phyloP scores from a whole-genome alignment of 2,113 vertebrate genomes.

The Ahaetulla prasina region DNA sequence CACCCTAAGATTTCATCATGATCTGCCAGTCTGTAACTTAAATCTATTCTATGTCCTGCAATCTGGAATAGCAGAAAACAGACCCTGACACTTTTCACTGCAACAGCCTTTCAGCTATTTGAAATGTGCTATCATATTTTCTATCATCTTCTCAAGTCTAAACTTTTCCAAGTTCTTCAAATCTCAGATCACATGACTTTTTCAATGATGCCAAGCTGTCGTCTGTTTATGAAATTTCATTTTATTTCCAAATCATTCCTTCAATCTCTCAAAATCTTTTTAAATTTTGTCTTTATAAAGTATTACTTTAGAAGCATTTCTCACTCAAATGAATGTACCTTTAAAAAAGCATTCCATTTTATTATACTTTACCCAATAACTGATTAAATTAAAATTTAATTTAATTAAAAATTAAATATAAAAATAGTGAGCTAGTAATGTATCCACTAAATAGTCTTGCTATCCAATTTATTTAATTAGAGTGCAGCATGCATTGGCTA shows the following conservation, averaged over 20 bases:
- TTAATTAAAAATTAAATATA: neutral
- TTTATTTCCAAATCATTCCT: neutral
- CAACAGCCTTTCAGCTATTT: neutral
- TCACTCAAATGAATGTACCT: neutral
- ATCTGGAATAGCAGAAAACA: neutral
- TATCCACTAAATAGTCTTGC: neutral
- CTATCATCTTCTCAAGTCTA: neutral
- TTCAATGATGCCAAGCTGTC: neutral
- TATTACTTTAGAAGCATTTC: neutral
- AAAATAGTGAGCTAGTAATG: neutral
- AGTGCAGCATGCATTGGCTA: neutral
- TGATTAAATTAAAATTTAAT: neutral
- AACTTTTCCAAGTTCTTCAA: neutral
- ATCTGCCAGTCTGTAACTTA: neutral
- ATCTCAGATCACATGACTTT: neutral
- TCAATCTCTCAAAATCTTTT: neutral
- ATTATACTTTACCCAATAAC: neutral
- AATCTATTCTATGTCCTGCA: neutral
- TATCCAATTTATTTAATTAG: neutral
- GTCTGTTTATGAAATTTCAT: neutral
- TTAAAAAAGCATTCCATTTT: neutral
- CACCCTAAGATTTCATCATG: neutral
- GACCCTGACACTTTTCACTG: neutral
- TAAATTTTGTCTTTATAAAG: neutral
- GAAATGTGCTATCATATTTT: neutral